Percentiles rank a stretch among this genome's conserved stretches.
phyloP scores from a whole-genome alignment of 2,888 invertebrate genomes.

The Eupithecia vulgata region DNA sequence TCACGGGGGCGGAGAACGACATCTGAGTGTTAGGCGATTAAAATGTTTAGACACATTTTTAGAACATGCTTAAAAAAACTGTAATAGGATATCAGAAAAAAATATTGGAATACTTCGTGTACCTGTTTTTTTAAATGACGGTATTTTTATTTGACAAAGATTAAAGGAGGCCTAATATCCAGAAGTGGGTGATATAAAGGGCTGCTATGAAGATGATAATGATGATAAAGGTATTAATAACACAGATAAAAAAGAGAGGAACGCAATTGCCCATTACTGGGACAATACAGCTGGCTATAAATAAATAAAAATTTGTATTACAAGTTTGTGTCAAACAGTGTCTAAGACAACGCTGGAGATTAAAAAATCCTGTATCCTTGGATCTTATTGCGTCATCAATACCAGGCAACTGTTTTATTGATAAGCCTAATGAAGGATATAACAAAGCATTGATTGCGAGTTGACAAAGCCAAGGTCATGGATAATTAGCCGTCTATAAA shows the following conservation, averaged over 20 bases:
- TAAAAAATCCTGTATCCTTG: not conserved
- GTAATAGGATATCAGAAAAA: not conserved
- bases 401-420: not conserved
- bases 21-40: too few species aligned
- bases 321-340: not conserved
- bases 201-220: too few species aligned
- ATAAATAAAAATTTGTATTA: not conserved
- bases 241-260: too few species aligned
- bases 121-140: not conserved
- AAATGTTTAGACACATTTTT: too few species aligned
- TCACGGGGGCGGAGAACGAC: too few species aligned
- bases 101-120: too few species aligned
- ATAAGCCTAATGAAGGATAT: not conserved
- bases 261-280: too few species aligned
- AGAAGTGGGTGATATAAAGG: too few species aligned
- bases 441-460: conserved; percentile 8
- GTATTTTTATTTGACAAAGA: too few species aligned
- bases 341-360: not conserved
- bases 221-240: too few species aligned
- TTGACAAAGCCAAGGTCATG: conserved; percentile 12
- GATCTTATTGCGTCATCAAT: not conserved
- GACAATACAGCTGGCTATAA: too few species aligned
- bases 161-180: too few species aligned
- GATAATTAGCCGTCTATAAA: conserved; percentile 3
- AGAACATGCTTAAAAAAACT: not conserved